Conservation (phyloP, 2,888 invertebrate genomes). For the Ochlodes sylvanus region DNA sequence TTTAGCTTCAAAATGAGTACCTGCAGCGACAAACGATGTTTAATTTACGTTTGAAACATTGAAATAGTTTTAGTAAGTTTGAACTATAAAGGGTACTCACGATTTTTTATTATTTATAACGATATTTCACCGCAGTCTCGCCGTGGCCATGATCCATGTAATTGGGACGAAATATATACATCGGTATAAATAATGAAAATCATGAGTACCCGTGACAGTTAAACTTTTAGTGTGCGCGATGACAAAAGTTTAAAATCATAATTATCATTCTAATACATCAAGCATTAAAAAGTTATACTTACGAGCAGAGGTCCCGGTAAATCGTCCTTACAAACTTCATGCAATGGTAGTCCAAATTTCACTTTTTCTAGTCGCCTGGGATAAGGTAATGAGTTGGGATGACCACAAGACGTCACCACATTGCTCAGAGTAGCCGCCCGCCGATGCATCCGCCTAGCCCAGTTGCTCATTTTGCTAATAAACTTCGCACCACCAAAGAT, state of each 20-base stretch:
- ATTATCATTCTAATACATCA: conserved; percentile 33
- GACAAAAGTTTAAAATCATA: too few species aligned
- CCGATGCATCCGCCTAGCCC: conserved; percentile 96
- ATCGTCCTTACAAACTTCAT: conserved; percentile 97
- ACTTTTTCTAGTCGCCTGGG: conserved; percentile 95
- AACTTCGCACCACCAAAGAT: conserved; percentile 3
- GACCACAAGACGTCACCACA: conserved; percentile 96
- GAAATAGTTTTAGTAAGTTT: too few species aligned
- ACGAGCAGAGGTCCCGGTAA: conserved; percentile 96
- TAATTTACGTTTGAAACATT: not conserved
- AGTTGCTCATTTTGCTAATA: conserved; percentile 89
- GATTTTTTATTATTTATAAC: too few species aligned
- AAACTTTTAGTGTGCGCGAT: too few species aligned
- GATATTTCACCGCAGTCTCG: too few species aligned
- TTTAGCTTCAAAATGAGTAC: conserved; percentile 96
- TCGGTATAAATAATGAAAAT: too few species aligned
- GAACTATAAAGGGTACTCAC: too few species aligned
- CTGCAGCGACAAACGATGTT: conserved; percentile 64
- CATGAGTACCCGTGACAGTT: too few species aligned
- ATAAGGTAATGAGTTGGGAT: conserved; percentile 91
- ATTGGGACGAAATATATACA: too few species aligned
- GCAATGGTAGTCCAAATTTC: conserved; percentile 96
- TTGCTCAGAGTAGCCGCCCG: conserved; percentile 95
- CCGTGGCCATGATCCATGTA: too few species aligned
- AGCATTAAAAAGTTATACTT: conserved; percentile 66